A percentile compares a stretch with the other conserved stretches of the same genome.
These are phyloP conservation scores for Helicoverpa armigera DNA, from an alignment of 1,140 invertebrate species.

Conservation along the genomic window DNA sequence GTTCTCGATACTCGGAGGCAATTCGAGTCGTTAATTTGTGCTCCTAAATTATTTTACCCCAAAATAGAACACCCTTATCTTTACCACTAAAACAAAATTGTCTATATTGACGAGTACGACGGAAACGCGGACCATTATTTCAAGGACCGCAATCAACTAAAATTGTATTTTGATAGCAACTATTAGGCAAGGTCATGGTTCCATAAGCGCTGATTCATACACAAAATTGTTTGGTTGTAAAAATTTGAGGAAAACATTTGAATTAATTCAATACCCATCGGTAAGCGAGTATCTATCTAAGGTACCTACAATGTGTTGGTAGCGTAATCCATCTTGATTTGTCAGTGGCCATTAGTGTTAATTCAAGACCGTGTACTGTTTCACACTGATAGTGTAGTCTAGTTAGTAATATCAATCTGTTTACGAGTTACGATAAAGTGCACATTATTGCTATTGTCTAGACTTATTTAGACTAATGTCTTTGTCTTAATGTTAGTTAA, in stretches of 20 bases:
- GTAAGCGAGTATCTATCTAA: background rate
- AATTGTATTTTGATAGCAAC: conserved; percentile 3
- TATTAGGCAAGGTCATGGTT: conserved; percentile 13
- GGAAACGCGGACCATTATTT: background rate
- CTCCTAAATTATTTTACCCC: background rate
- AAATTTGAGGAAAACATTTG: background rate
- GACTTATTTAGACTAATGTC: no score
- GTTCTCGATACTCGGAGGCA: no score
- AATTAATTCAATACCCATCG: background rate
- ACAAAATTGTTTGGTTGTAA: background rate
- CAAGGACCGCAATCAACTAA: background rate
- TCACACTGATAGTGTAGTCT: conserved; percentile 3
- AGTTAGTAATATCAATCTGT: background rate
- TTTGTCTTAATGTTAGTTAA: no score
- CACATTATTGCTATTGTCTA: no score
- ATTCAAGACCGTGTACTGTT: background rate
- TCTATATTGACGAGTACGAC: background rate
- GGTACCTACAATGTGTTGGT: background rate
- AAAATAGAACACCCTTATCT: background rate
- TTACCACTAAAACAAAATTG: no score
- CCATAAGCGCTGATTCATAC: background rate
- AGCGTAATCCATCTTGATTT: conserved; percentile 15
- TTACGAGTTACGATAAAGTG: no score
- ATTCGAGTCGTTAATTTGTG: no score
- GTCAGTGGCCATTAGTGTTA: background rate